Evolutionary conservation across 1,140 invertebrate genomes (phyloP).

Genomic region (Zaprionus kolodkinae): DNA sequence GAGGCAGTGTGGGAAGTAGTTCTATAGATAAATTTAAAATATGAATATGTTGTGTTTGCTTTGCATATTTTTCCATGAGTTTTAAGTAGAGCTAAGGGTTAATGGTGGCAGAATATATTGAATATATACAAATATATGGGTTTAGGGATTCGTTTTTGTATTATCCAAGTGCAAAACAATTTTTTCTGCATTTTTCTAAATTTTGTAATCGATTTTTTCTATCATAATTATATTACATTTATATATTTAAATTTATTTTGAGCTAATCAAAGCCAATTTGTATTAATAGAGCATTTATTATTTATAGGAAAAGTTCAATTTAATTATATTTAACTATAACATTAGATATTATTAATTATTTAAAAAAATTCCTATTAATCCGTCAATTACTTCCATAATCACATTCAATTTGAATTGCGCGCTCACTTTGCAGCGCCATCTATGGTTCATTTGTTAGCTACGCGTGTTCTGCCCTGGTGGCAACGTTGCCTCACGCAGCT

Average conservation of each 20-base stretch:
- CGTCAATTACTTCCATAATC: too few relatives aligned
- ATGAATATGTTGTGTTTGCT: neutral
- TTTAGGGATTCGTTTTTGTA: neutral
- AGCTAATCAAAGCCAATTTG: too few relatives aligned
- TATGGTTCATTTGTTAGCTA: neutral
- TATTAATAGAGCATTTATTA: neutral
- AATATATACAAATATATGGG: neutral
- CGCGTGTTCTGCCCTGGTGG: neutral
- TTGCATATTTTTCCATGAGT: too few relatives aligned
- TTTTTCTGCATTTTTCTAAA: too few relatives aligned
- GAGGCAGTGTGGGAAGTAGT: neutral
- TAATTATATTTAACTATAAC: neutral
- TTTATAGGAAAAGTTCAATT: neutral
- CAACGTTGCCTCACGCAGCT: slow-evolving; percentile 20
- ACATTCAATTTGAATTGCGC: neutral
- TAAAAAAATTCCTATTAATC: neutral
- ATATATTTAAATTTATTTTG: neutral
- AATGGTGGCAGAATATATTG: neutral
- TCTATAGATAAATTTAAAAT: neutral
- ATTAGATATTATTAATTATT: too few relatives aligned
- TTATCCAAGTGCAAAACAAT: too few relatives aligned
- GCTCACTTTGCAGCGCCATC: slow-evolving; percentile 21
- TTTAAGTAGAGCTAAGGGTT: too few relatives aligned
- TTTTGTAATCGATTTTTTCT: neutral
- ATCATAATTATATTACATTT: neutral